Conservation (phyloP, 2,888 invertebrate species). For the Brenthis ino region DNA sequence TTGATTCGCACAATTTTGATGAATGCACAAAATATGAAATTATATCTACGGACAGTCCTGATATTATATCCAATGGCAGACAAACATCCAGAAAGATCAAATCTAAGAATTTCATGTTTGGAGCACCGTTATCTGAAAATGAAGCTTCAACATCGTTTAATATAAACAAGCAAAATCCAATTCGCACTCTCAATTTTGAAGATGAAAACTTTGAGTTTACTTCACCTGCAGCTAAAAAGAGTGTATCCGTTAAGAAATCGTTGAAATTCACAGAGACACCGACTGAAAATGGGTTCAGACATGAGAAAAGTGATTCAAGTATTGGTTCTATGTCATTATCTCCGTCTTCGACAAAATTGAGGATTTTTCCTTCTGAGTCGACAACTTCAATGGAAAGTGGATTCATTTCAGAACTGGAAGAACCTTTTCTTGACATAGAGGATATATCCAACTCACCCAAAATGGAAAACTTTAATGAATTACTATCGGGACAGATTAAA, state of each 20-base stretch:
- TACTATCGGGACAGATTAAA: constrained; percentile 68
- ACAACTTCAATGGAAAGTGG: constrained; percentile 74
- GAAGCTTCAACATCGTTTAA: constrained; percentile 74
- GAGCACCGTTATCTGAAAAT: constrained; percentile 67
- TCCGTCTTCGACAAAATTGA: constrained; percentile 51
- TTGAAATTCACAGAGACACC: constrained; percentile 69
- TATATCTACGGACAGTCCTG: constrained; percentile 75
- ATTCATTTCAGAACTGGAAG: constrained; percentile 74
- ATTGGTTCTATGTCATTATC: constrained; percentile 61
- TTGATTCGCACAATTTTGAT: constrained; percentile 68
- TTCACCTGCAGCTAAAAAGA: constrained; percentile 58
- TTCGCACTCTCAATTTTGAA: constrained; percentile 71
- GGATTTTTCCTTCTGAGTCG: constrained; percentile 64
- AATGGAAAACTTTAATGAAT: constrained; percentile 64
- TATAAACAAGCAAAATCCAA: constrained; percentile 49
- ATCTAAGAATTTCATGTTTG: constrained; percentile 68
- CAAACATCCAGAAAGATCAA: constrained; percentile 60
- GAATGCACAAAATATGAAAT: constrained; percentile 77
- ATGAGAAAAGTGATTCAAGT: constrained; percentile 64
- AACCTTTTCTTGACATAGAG: constrained; percentile 68
- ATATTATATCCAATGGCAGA: constrained; percentile 71
- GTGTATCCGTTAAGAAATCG: constrained; percentile 65
- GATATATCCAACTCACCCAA: constrained; percentile 68
- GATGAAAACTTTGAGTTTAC: constrained; percentile 72
- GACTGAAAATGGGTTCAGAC: constrained; percentile 52